These are phyloP conservation scores for Phenacoccus solenopsis DNA, from an alignment of 1,140 invertebrate genomes.

Conservation along the genomic window DNA sequence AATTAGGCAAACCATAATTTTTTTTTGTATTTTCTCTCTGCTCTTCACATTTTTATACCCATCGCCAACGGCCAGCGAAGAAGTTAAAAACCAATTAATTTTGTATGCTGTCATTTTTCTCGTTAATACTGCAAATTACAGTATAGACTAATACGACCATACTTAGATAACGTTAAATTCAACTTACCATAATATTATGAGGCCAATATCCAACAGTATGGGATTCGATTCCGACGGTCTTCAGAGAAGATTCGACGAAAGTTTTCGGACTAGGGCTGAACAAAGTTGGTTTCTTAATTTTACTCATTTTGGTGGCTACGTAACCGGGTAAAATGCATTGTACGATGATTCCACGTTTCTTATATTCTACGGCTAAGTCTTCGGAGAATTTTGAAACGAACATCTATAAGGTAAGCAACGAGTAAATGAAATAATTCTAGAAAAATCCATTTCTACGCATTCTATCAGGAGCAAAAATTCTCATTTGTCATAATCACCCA, in stretches of 20 bases:
- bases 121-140: no score
- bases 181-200: slow-evolving; percentile 49
- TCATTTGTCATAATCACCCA: no score
- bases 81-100: no score
- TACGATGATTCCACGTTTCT: slow-evolving; percentile 58
- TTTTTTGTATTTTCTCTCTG: no score
- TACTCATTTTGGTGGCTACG: slow-evolving; percentile 88
- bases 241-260: slow-evolving; percentile 64
- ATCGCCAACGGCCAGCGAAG: no score
- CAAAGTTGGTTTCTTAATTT: slow-evolving; percentile 62
- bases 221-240: slow-evolving; percentile 57
- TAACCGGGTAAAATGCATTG: slow-evolving; percentile 78
- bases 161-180: no score
- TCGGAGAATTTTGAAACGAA: slow-evolving; percentile 75
- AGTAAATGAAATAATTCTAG: background rate
- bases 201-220: slow-evolving; percentile 67
- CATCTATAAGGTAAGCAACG: slow-evolving; percentile 38
- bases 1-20: no score
- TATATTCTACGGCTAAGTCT: slow-evolving; percentile 67
- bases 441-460: no score
- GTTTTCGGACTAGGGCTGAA: slow-evolving; percentile 63
- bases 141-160: no score
- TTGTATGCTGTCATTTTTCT: no score
- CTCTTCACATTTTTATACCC: no score
- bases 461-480: no score